Base-by-base conservation (phyloP, 2,888 invertebrate species). In the Sinhomidia bicolor region DNA sequence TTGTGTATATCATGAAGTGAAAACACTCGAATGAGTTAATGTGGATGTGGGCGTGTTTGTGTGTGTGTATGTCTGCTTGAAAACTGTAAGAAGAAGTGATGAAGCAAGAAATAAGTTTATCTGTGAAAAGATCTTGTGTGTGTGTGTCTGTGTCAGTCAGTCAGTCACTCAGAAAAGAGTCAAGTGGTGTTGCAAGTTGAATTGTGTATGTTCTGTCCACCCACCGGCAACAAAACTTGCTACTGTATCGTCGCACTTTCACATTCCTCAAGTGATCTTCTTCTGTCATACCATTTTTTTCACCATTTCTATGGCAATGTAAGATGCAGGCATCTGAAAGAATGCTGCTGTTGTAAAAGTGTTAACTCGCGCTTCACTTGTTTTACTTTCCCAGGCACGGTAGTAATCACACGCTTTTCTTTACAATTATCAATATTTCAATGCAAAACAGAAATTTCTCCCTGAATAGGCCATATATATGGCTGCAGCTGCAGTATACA, bases 111-210 rank as follows among this genome's bases (percentile, higher is more conserved):
- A 65, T 32, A 65, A 65, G 32, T 65, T 65, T 65, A 65, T 65
- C 32, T 32, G 7, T 14, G 65, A n/a, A n/a, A 14, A n/a, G 32
- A 32, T 65, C 60, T 20, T 60, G 6, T 4, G 9, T 12, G 32
- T 65, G 32, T 32, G 32, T 65, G 29, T 12, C n/a, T 36, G 14
- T 32, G 65, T 65, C 32, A 65, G 32, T 65, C 65, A 65, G 65
- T 32, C 60, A 60, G n/a, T n/a, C n/a, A 60, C 60, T 26, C 14
- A 12, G 3, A 17, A 10, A 29, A 65, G 14, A 29, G 32, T 7
- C 29, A 29, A 65, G n/a, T 3, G 9, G n/a, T 32, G n/a, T 5
- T 32, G 32, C 14, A 60, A 60, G 23, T 60, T 60, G 7, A n/a
- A n/a, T n/a, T n/a, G n/a, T n/a, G n/a, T n/a, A n/a, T n/a, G n/a